These are phyloP conservation scores for Charina bottae DNA, from an alignment of 2,113 vertebrate genomes.

Conservation along the genomic window DNA sequence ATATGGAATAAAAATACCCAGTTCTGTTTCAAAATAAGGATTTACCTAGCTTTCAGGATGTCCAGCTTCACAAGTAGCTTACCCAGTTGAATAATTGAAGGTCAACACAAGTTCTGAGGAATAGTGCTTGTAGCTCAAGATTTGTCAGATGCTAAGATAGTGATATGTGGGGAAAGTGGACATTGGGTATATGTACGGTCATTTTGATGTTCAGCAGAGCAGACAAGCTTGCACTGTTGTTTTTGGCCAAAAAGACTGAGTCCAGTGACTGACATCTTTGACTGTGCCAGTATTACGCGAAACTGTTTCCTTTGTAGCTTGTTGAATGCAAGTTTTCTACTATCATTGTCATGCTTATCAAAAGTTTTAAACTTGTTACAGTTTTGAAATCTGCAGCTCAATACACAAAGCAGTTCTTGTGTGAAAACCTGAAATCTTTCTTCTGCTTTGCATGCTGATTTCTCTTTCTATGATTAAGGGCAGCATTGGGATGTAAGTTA, in stretches of 20 bases:
- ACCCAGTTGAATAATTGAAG: neutral
- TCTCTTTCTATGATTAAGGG: neutral
- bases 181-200: too few species aligned
- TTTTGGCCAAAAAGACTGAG: neutral
- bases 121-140: too few species aligned
- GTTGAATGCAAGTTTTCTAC: neutral
- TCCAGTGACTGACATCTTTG: neutral
- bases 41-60: neutral
- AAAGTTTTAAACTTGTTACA: neutral
- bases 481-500: too few species aligned
- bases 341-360: neutral
- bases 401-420: neutral
- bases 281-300: too few species aligned
- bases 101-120: too few species aligned
- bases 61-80: neutral
- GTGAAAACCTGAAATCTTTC: neutral
- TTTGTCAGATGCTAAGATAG: too few species aligned
- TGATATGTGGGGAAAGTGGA: too few species aligned
- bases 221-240: neutral
- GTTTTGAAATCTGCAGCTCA: neutral
- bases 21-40: neutral
- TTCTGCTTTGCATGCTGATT: neutral
- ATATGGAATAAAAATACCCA: neutral
- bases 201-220: neutral
- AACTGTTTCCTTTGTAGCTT: neutral